phyloP scores from a whole-genome alignment of 2,797 vertebrate genomes.

The Denticeps clupeoides region DNA sequence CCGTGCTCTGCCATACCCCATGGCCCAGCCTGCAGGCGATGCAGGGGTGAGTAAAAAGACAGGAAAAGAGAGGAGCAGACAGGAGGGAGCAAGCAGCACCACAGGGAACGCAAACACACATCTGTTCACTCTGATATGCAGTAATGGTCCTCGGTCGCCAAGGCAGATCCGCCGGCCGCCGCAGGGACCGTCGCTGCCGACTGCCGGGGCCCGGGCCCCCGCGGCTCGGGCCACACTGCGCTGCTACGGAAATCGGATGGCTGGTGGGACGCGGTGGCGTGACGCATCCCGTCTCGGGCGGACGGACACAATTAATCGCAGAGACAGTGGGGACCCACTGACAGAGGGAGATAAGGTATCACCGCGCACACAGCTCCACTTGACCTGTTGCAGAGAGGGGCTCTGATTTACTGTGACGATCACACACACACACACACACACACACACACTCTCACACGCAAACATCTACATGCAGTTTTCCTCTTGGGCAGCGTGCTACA shows the following conservation, averaged over 20 bases:
- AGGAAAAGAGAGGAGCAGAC: too few species aligned
- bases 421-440: neutral
- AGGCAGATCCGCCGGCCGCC: too few species aligned
- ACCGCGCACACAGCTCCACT: slow-evolving; percentile 24
- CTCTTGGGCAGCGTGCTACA: neutral
- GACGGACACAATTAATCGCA: slow-evolving; percentile 47
- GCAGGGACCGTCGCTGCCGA: too few species aligned
- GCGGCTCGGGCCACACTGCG: neutral
- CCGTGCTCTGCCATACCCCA: too few species aligned
- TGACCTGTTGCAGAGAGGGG: too few species aligned
- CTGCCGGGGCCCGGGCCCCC: too few species aligned
- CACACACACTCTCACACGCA: neutral
- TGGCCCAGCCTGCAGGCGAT: neutral
- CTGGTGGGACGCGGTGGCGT: slow-evolving; percentile 31
- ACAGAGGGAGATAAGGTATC: slow-evolving; percentile 50
- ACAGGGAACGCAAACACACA: neutral
- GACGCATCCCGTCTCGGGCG: slow-evolving; percentile 45
- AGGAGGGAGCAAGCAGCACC: too few species aligned
- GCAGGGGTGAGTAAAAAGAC: too few species aligned
- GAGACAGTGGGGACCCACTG: slow-evolving; percentile 44
- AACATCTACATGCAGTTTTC: neutral
- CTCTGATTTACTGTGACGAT: slow-evolving; percentile 20
- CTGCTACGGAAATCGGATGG: slow-evolving; percentile 9
- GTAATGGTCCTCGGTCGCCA: too few species aligned
- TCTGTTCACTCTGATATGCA: slow-evolving; percentile 19